Evolutionary conservation across 1,140 invertebrate genomes (phyloP), one percentile per base, ranked within the genome.

Genomic region (Dendroctonus valens): DNA sequence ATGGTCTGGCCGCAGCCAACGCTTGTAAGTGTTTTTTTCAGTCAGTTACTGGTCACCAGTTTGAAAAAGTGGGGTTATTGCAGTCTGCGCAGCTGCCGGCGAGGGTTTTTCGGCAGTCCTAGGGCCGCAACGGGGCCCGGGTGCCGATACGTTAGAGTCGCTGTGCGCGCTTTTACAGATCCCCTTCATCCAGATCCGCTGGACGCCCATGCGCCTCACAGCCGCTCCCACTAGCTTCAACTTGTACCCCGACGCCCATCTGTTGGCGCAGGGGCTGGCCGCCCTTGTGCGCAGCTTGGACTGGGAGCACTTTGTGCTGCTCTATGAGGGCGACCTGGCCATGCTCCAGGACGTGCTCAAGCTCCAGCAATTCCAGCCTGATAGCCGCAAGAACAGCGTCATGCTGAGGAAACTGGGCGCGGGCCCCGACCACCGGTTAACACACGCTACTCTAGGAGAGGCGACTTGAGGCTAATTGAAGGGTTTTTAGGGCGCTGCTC

Each of bases 271-370:
- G 79, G 91, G 87, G 9, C 86, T 88, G 54, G 83, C 87, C 0
- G 88, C 89, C 57, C 80, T 94, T 39, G 83, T 94, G 5, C 83
- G 86, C 67, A 83, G 87, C 69, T 86, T 89, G 77, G 82, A 88
- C 38, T 96, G 93, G 93, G 85, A 84, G 46, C 85, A 83, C 58
- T 95, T 91, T 71, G 89, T 90, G 0, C 85, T 93, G n/a, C 77
- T 96, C 7, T 96, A 95, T 74, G 90, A 96, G 76, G 83, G 87
- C 42, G 86, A 91, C 74, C 79, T 97, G 4, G 85, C 92, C 42
- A 84, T 90, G 51, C 81, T 97, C 11, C 92, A 96, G 79, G 90
- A 91, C 70, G 83, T 96, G 3, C 77, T 97, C 5, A 91, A 92
- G 79, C 80, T 86, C 60, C 83, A 87, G 67, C 41, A 58, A 15